These are phyloP conservation scores for Panonychus citri DNA, from an alignment of 1,140 invertebrate species.

Conservation along the genomic window DNA sequence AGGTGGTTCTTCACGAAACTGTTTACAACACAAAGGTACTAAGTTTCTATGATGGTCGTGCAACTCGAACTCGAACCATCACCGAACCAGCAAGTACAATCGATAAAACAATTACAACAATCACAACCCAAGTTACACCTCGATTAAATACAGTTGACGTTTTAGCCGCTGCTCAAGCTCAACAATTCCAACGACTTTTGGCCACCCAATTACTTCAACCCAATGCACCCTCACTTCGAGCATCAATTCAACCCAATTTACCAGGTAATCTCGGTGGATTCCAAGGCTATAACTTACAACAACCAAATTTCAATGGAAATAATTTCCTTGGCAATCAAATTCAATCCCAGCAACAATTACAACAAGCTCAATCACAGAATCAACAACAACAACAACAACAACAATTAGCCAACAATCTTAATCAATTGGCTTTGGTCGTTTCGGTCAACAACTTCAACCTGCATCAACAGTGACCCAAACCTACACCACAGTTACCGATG, in stretches of 20 bases:
- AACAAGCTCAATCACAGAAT: background rate
- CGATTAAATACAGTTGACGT: constrained; percentile 12
- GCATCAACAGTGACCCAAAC: constrained; percentile 1
- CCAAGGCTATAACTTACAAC: background rate
- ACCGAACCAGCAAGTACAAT: constrained; percentile 15
- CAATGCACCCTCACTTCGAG: no score
- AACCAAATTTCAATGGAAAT: background rate
- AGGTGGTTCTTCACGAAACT: constrained; percentile 17
- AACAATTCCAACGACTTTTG: constrained; percentile 6
- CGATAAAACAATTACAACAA: constrained; percentile 14
- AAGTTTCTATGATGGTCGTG: constrained; percentile 19
- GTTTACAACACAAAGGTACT: constrained; percentile 18
- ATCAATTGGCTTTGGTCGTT: no score
- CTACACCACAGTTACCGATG: constrained; percentile 15
- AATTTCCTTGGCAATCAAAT: background rate
- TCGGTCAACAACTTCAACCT: background rate
- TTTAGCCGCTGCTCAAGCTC: constrained; percentile 11
- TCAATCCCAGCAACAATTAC: no score
- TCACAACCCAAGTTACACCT: constrained; percentile 16
- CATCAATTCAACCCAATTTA: no score
- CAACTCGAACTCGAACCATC: constrained; percentile 17
- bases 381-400: no score
- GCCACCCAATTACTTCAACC: constrained; percentile 2
- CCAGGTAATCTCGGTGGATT: background rate
- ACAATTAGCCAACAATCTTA: background rate